Evolutionary conservation across 2,888 invertebrate genomes (phyloP).

Genomic region (Calephelis perditalis): DNA sequence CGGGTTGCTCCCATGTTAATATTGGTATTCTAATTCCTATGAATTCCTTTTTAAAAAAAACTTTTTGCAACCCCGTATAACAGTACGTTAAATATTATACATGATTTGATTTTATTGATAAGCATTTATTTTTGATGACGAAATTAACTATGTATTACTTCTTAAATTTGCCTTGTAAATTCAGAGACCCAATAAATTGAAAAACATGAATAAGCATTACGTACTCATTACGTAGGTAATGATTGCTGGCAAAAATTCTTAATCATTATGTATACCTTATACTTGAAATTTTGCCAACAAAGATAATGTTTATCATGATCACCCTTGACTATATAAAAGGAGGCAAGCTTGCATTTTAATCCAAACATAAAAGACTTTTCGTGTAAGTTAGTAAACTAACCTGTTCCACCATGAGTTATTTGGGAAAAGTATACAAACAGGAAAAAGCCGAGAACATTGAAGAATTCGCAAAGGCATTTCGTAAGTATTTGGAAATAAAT

Average conservation of each 20-base stretch:
- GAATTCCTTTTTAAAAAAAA: no score
- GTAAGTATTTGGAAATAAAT: conserved; percentile 30
- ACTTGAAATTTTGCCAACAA: neutral
- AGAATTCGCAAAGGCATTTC: conserved; percentile 37
- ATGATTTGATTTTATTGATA: no score
- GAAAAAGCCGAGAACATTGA: conserved; percentile 43
- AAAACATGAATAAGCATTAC: conserved; percentile 5
- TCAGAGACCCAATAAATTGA: no score
- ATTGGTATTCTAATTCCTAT: no score
- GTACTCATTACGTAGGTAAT: neutral
- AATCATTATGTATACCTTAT: neutral
- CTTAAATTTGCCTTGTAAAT: no score
- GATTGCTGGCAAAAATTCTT: neutral
- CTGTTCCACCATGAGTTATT: conserved; percentile 29
- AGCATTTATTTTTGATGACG: no score
- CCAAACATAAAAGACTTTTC: neutral
- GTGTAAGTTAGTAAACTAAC: conserved; percentile 34
- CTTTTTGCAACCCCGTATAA: no score
- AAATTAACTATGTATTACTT: no score
- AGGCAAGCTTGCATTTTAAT: neutral
- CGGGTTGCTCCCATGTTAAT: no score
- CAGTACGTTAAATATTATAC: no score
- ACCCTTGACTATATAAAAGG: neutral
- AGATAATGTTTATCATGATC: neutral
- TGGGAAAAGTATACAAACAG: conserved; percentile 41